phyloP scores from a whole-genome alignment of 2,113 vertebrate genomes.

The Festucalex cinctus region DNA sequence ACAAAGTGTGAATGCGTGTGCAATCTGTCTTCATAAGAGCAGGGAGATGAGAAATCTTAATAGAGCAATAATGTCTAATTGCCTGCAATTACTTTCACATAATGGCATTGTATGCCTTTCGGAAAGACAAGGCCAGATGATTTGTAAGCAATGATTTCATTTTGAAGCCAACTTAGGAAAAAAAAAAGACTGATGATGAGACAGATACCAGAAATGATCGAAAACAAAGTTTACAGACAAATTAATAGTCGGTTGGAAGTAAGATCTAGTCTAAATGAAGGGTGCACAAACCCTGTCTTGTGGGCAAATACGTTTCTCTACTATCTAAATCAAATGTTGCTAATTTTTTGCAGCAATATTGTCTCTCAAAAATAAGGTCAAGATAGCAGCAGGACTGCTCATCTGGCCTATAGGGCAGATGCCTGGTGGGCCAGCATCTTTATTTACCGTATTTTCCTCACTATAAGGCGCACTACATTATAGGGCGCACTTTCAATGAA shows the following conservation, averaged over 20 bases:
- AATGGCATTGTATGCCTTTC: conserved; percentile 33
- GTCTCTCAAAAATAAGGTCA: too few relatives aligned
- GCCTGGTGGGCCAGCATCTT: too few relatives aligned
- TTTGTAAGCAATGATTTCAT: conserved; percentile 7
- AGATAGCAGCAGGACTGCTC: too few relatives aligned
- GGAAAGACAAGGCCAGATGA: conserved; percentile 23
- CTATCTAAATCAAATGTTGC: too few relatives aligned
- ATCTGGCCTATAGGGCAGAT: too few relatives aligned
- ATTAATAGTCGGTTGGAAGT: too few relatives aligned
- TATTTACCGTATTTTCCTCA: too few relatives aligned
- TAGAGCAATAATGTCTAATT: conserved; percentile 49
- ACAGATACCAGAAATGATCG: neutral
- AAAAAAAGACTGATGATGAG: neutral
- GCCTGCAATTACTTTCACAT: conserved; percentile 28
- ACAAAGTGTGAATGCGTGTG: conserved; percentile 18
- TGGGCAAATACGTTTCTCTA: neutral
- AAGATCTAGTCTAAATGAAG: neutral
- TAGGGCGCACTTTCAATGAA: too few relatives aligned
- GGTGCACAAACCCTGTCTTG: neutral
- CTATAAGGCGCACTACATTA: too few relatives aligned
- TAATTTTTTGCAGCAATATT: too few relatives aligned
- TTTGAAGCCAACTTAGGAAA: conserved; percentile 1
- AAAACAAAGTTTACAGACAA: neutral
- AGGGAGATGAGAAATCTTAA: conserved; percentile 43
- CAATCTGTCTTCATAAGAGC: conserved; percentile 33